These are phyloP conservation scores for Tricholauxania praeusta DNA, from an alignment of 2,888 invertebrate species.

Conservation along the genomic window DNA sequence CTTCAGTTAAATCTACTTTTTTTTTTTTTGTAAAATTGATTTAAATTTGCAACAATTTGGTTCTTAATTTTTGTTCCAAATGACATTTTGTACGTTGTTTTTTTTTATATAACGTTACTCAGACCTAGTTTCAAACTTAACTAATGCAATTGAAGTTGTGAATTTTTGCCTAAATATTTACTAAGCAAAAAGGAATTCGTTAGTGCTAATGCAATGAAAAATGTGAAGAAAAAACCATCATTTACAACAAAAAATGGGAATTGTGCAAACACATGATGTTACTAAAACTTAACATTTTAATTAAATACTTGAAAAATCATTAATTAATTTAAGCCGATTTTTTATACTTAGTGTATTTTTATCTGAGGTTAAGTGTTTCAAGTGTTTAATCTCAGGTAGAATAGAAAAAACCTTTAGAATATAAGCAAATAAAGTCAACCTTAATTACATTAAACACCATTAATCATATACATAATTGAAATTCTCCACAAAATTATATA, in stretches of 20 bases:
- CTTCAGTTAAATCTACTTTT: no score
- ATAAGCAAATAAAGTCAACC: no score
- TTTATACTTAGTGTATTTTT: no score
- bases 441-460: no score
- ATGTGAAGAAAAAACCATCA: slow-evolving; percentile 4
- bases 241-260: slow-evolving; percentile 26
- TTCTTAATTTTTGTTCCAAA: not conserved
- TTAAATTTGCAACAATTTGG: no score
- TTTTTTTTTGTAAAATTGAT: no score
- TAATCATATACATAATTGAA: no score
- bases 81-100: not conserved
- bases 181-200: slow-evolving; percentile 15
- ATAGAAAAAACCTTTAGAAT: no score
- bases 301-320: not conserved
- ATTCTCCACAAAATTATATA: no score
- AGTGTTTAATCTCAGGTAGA: no score
- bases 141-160: slow-evolving; percentile 22
- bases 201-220: slow-evolving; percentile 1
- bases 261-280: slow-evolving; percentile 35
- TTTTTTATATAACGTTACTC: not conserved
- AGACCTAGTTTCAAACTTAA: not conserved
- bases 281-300: slow-evolving; percentile 26
- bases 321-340: not conserved
- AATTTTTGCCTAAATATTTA: slow-evolving; percentile 16
- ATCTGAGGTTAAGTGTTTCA: no score